phyloP scores from a whole-genome alignment of 2,113 vertebrate species.

The Megalops atlanticus region DNA sequence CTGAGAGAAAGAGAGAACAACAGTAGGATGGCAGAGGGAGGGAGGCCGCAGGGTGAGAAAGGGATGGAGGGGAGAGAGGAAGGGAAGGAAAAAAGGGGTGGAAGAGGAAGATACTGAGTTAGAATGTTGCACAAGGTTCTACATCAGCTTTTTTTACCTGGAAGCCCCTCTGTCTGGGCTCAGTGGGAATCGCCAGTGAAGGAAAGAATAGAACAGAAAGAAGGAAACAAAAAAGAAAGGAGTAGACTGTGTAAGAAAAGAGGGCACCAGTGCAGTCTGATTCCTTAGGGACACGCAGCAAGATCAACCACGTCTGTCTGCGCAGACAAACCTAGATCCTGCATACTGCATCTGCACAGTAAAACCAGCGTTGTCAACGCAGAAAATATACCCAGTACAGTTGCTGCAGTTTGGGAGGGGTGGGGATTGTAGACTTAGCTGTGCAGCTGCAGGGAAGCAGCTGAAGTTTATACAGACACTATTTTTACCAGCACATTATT shows the following conservation, averaged over 20 bases:
- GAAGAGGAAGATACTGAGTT: background rate
- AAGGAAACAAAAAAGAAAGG: background rate
- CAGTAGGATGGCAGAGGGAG: background rate
- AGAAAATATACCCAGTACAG: too few species aligned
- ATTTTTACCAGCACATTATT: background rate
- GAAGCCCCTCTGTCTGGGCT: background rate
- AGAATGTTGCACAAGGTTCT: background rate
- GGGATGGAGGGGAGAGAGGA: background rate
- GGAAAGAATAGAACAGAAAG: background rate
- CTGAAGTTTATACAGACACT: background rate
- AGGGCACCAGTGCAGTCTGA: background rate
- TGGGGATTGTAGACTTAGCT: background rate
- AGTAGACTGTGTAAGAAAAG: background rate
- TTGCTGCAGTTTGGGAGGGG: background rate
- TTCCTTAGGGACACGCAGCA: background rate
- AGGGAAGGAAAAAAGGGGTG: background rate
- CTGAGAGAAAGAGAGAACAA: too few species aligned
- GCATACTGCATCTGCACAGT: background rate
- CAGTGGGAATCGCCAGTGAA: background rate
- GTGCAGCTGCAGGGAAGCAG: background rate
- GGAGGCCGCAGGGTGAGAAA: background rate
- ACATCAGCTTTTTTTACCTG: background rate
- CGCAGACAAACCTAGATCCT: too few species aligned
- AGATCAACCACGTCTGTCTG: background rate
- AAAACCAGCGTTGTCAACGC: too few species aligned